Evolutionary conservation across 2,113 vertebrate genomes (phyloP), one percentile per base, ranked within the genome.

Genomic region (Poecilia latipinna): DNA sequence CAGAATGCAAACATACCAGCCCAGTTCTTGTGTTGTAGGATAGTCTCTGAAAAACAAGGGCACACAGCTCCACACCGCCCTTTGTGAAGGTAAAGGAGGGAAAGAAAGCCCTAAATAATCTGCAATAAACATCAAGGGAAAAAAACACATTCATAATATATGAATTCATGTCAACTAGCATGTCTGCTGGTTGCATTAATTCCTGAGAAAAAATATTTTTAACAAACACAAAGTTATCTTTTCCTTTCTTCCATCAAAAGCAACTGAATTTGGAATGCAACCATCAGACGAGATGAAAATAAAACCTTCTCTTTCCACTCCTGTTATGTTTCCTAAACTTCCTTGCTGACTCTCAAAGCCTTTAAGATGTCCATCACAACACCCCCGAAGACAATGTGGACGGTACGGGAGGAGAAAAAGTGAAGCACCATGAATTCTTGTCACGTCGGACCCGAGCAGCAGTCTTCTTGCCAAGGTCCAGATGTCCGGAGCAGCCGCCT

Each of bases 391-490:
- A 70, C 35, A 29, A 26, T 71, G 65, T 19, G 51, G 79, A 78
- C 78, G 78, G 88, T 65, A 74, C 69, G 35, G 48, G 51, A 57
- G 51, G 32, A 32, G 51, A 78, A 79, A 64, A 80, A 61, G 75
- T 78, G 74, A 82, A 91, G 85, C 90, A 91, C 89, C 83, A 70
- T 75, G 75, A 73, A 72, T 78, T 73, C 60, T 75, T 69, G 67
- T 79, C 75, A 71, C 75, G 67, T 15, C 29, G 7, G 61, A 74
- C 66, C 44, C 13, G 2, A 61, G 75, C 70, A 70, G 61, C 68
- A 70, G 37, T 66, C 57, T 68, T 48, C 62, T 73, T 8, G 4
- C 72, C 70, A 61, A 65, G 62, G 51, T 74, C 64, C 76, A 0
- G 3, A 61, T 8, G 57, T 79, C 73, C 17, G 10, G 60, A 71